Evolutionary conservation across 2,888 invertebrate genomes (phyloP).

Genomic region (Syrista parreyssii): DNA sequence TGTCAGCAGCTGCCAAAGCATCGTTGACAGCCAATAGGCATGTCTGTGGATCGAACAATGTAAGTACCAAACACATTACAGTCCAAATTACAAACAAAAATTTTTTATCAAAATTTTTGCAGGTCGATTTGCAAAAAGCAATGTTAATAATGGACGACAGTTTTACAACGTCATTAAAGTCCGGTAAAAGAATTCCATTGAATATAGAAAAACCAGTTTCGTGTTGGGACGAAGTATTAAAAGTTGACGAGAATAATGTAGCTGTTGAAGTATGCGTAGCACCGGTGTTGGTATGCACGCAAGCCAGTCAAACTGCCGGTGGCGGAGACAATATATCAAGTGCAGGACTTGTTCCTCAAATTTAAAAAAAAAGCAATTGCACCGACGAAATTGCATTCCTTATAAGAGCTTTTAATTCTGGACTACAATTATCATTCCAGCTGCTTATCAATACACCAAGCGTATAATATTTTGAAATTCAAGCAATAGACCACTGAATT

Average conservation of each 20-base stretch:
- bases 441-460: background rate
- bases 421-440: background rate
- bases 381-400: background rate
- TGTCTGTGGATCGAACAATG: slow-evolving; percentile 78
- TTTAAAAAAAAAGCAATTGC: slow-evolving; percentile 56
- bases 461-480: background rate
- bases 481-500: background rate
- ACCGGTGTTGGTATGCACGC: slow-evolving; percentile 85
- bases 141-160: slow-evolving; percentile 84
- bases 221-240: slow-evolving; percentile 81
- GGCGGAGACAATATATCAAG: slow-evolving; percentile 91
- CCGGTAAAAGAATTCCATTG: slow-evolving; percentile 72
- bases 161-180: slow-evolving; percentile 77
- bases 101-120: slow-evolving; percentile 10
- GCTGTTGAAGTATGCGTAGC: slow-evolving; percentile 81
- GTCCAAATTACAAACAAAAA: background rate
- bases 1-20: slow-evolving; percentile 85
- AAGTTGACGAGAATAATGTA: slow-evolving; percentile 56
- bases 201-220: slow-evolving; percentile 80
- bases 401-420: background rate
- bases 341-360: slow-evolving; percentile 83
- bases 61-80: slow-evolving; percentile 57
- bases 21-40: slow-evolving; percentile 85
- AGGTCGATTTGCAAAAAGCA: slow-evolving; percentile 70
- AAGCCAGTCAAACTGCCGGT: slow-evolving; percentile 84